These are phyloP conservation scores for Callorhinus ursinus DNA, from an alignment of 2,113 vertebrate genomes.

Conservation along the genomic window DNA sequence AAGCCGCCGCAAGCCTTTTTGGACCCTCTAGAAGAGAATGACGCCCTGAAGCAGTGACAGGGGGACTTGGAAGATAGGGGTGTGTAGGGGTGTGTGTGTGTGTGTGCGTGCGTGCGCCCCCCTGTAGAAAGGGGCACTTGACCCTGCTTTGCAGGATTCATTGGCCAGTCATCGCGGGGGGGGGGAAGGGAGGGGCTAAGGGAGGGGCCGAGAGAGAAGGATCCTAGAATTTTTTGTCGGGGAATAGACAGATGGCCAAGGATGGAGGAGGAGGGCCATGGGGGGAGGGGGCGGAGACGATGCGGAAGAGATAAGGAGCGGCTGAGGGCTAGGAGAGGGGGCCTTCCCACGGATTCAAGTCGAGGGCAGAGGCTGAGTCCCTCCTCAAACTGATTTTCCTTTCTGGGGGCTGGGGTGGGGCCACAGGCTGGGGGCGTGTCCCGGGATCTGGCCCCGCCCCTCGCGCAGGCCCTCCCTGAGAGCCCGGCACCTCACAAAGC, in stretches of 20 bases:
- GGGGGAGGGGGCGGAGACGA: not conserved
- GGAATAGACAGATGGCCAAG: not conserved
- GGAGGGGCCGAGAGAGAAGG: not conserved
- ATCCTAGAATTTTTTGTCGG: not conserved
- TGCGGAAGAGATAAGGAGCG: too few relatives aligned
- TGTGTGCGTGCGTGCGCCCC: too few relatives aligned
- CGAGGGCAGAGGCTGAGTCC: accelerated
- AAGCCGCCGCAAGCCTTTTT: not conserved
- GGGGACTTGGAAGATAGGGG: not conserved
- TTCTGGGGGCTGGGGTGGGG: accelerated
- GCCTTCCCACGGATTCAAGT: too few relatives aligned
- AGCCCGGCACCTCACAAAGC: conserved; percentile 91
- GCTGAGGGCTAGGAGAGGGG: not conserved
- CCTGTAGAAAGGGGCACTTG: not conserved
- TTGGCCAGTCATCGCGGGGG: not conserved
- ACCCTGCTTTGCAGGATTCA: not conserved
- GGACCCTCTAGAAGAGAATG: not conserved
- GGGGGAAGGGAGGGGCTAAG: not conserved
- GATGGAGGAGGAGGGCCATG: not conserved
- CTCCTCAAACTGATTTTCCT: not conserved
- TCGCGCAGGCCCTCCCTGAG: conserved; percentile 76
- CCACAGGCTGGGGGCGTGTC: not conserved
- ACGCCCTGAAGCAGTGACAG: not conserved
- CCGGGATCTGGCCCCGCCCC: not conserved
- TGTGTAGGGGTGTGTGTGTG: too few relatives aligned